Base-by-base conservation (phyloP, 2,113 vertebrate species). In the Cettia cetti region DNA sequence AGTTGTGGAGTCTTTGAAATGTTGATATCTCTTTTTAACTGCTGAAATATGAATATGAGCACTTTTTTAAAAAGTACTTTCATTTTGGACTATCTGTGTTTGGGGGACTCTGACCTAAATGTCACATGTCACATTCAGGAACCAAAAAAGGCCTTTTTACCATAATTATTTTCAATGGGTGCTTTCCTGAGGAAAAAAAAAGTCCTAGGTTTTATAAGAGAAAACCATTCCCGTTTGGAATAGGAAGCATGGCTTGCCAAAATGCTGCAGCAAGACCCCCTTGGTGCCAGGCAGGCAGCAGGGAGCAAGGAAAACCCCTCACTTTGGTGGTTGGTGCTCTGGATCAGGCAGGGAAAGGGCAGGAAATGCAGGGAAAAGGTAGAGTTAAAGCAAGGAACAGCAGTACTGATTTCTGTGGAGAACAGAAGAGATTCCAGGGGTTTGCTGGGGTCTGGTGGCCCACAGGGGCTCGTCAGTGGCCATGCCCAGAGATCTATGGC, bases 401-500 rank as follows among this genome's bases (percentile, higher is more conserved):
- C 17, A 45, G 2, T 1, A 3, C 4, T 12, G 13, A 16, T 60
- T 86, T 70, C 47, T 35, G 1, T 2, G 8, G 45, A 7, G 45
- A 64, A 2, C 18, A 20, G 3, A 44, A 57, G 42, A n/a, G 33
- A 24, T 42, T 35, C 4, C 44, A 31, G 24, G 26, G 23, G 2
- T 69, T 80, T 82, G 2, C 18, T 64, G 37, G 13, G 17, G 16
- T 59, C 24, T 11, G 5, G 27, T 56, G 61, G 61, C 37, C 69
- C 69, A 26, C 0, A 0, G 7, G 13, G 9, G 2, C 23, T 52
- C 30, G 3, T 42, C 2, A 6, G 50, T 74, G n/a, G 28, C 72
- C 54, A 31, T 26, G 0, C 3, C 37, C 16, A 35, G 21, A 7
- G 9, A 1, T 20, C 6, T 10, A 0, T 3, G 4, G 21, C 30